A percentile compares a stretch with the other conserved stretches of the same genome.
Evolutionary conservation across 2,113 vertebrate genomes (phyloP).

Genomic region (Gambusia affinis): DNA sequence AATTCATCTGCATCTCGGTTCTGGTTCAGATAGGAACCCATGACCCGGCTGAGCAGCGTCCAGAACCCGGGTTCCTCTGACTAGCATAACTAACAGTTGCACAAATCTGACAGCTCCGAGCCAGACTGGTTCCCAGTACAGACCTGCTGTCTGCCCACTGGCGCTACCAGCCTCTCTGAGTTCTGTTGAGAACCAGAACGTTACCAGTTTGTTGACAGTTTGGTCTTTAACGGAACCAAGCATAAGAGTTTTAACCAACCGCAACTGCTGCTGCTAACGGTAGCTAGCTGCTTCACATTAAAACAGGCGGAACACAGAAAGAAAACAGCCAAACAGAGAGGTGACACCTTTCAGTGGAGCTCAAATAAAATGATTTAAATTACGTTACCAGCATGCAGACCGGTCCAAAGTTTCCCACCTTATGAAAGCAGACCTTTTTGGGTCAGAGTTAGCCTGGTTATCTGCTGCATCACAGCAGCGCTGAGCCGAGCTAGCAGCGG

Average conservation of each 20-base stretch:
- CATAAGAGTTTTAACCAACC: neutral
- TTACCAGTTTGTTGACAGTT: neutral
- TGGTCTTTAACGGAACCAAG: neutral
- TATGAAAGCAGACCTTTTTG: neutral
- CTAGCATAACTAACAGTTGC: constrained; percentile 11
- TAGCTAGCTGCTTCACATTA: constrained; percentile 50
- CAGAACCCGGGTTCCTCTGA: neutral
- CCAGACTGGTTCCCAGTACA: neutral
- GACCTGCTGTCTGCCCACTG: neutral
- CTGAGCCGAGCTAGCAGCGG: neutral
- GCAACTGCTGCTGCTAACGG: constrained; percentile 6
- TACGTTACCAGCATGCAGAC: neutral
- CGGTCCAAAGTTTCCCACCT: neutral
- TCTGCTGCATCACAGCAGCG: neutral
- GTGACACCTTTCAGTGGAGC: neutral
- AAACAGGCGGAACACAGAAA: neutral
- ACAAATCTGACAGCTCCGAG: constrained; percentile 10
- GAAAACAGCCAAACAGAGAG: constrained; percentile 9
- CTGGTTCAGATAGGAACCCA: neutral
- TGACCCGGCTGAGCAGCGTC: constrained; percentile 16
- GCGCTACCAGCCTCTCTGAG: neutral
- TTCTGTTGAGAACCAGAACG: neutral
- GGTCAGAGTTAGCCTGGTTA: neutral
- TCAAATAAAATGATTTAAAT: neutral
- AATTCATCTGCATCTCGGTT: neutral